Evolutionary conservation across 2,797 vertebrate species (phyloP).

Genomic region (Sebastes steindachneri): DNA sequence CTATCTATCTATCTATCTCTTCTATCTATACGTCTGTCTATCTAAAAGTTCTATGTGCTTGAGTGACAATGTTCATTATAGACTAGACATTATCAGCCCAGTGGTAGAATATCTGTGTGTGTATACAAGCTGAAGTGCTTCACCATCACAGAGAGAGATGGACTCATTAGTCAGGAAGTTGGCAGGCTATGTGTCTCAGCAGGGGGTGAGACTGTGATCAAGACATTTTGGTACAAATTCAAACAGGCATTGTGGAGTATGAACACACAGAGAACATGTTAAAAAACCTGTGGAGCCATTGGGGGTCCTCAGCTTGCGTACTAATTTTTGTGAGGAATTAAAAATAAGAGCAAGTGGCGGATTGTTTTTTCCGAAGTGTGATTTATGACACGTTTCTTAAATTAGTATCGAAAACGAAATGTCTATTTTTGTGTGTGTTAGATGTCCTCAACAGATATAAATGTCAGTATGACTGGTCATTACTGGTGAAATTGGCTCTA

Average conservation of each 20-base stretch:
- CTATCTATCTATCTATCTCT: slow-evolving; percentile 22
- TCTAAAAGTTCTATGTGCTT: neutral
- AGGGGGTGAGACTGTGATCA: neutral
- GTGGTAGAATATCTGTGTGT: neutral
- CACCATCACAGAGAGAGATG: neutral
- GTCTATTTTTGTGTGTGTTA: neutral
- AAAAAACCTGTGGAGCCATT: neutral
- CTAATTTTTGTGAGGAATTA: neutral
- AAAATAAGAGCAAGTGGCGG: neutral
- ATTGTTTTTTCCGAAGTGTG: neutral
- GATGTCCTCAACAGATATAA: slow-evolving; percentile 23
- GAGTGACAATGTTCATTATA: neutral
- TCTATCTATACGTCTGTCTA: slow-evolving; percentile 4
- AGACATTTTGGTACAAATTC: slow-evolving; percentile 6
- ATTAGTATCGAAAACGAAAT: neutral
- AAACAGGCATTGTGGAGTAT: neutral
- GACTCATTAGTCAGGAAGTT: slow-evolving; percentile 24
- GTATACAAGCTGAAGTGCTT: neutral
- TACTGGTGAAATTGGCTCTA: neutral
- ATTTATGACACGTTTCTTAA: neutral
- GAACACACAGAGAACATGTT: slow-evolving; percentile 3
- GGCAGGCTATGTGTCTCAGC: neutral
- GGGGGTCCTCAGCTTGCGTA: neutral
- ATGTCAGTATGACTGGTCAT: slow-evolving; percentile 20
- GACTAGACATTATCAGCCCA: neutral